Conservation (phyloP, 2,888 invertebrate species). For the Zaprionus bogoriensis region DNA sequence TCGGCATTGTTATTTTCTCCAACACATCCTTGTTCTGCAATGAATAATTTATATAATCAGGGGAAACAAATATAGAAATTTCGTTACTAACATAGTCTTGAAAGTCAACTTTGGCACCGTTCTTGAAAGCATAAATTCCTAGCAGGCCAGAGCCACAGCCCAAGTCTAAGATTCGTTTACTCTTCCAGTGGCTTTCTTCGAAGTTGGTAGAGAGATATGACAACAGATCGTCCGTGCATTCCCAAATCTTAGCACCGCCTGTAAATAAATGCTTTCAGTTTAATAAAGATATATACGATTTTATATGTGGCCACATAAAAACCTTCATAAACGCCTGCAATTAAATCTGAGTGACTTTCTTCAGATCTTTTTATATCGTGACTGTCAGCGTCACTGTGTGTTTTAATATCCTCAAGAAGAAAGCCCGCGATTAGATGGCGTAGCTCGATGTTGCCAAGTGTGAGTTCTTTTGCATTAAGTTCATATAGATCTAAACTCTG, state of each 20-base stretch:
- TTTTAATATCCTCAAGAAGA: slow-evolving; percentile 71
- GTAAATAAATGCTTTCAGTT: slow-evolving; percentile 15
- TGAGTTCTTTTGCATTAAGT: slow-evolving; percentile 66
- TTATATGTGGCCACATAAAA: no score
- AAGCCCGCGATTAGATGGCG: slow-evolving; percentile 71
- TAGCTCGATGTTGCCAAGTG: slow-evolving; percentile 52
- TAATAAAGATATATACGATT: no score
- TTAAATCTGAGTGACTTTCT: slow-evolving; percentile 88
- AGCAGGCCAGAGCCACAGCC: slow-evolving; percentile 96
- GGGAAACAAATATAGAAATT: background rate
- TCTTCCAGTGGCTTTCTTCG: slow-evolving; percentile 80
- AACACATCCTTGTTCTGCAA: slow-evolving; percentile 94
- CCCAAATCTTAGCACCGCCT: slow-evolving; percentile 98
- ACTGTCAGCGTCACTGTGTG: slow-evolving; percentile 48
- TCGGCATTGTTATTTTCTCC: slow-evolving; percentile 90
- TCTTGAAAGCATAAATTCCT: slow-evolving; percentile 89
- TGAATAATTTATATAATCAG: slow-evolving; percentile 17
- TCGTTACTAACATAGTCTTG: slow-evolving; percentile 94
- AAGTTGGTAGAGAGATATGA: slow-evolving; percentile 85
- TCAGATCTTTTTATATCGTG: slow-evolving; percentile 84
- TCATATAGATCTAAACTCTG: slow-evolving; percentile 73
- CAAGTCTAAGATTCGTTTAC: slow-evolving; percentile 90
- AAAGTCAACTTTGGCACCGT: slow-evolving; percentile 90
- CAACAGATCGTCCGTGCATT: slow-evolving; percentile 93
- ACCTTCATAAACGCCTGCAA: slow-evolving; percentile 92